A percentile compares a stretch with the other conserved stretches of the same genome.
These are phyloP conservation scores for Leptinotarsa undecemlineata DNA, from an alignment of 1,140 invertebrate species.

Conservation along the genomic window DNA sequence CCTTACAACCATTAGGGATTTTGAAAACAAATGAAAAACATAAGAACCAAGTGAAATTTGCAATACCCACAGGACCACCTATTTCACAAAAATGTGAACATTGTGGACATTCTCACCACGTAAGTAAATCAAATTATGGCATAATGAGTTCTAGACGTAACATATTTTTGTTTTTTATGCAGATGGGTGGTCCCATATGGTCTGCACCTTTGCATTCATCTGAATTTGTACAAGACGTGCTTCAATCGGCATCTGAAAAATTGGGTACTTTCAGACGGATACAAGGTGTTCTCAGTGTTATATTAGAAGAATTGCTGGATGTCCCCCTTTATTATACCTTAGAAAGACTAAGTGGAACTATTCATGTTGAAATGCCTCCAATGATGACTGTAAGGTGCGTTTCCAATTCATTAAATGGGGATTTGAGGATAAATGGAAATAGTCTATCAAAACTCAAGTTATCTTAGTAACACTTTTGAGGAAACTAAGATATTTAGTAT, in stretches of 20 bases:
- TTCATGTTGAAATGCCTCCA: slow-evolving; percentile 69
- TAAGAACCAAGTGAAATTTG: slow-evolving; percentile 64
- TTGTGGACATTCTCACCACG: slow-evolving; percentile 75
- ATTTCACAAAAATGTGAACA: slow-evolving; percentile 72
- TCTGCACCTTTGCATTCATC: slow-evolving; percentile 79
- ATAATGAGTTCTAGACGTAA: no score
- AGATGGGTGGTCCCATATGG: slow-evolving; percentile 95
- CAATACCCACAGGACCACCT: slow-evolving; percentile 68
- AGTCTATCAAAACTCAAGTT: no score
- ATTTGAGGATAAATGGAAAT: no score
- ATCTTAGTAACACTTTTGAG: no score
- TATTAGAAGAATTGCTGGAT: slow-evolving; percentile 80
- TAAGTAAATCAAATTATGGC: slow-evolving; percentile 52
- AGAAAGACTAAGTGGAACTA: slow-evolving; percentile 64
- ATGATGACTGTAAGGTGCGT: slow-evolving; percentile 66
- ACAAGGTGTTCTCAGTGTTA: slow-evolving; percentile 70
- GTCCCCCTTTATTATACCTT: slow-evolving; percentile 86
- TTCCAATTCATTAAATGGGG: not conserved
- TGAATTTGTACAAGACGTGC: slow-evolving; percentile 70
- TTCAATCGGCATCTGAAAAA: slow-evolving; percentile 56
- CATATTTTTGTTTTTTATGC: slow-evolving; percentile 27
- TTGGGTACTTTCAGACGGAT: slow-evolving; percentile 78
- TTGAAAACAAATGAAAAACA: slow-evolving; percentile 64
- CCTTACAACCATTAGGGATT: slow-evolving; percentile 76
- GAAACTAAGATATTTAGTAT: no score